These are phyloP conservation scores for Napeogenes inachia DNA, from an alignment of 2,888 invertebrate species.

Conservation along the genomic window DNA sequence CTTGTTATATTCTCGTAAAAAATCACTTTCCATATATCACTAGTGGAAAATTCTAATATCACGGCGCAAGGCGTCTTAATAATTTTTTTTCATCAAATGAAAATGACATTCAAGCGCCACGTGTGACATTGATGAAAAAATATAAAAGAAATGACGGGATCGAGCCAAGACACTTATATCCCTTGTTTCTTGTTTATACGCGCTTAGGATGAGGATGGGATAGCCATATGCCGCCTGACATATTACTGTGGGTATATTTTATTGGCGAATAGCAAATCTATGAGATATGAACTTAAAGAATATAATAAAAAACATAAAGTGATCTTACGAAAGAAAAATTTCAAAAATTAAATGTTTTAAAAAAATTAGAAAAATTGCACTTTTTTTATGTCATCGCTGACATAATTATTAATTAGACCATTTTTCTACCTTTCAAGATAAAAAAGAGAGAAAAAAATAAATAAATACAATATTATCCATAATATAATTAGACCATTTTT, in stretches of 20 bases:
- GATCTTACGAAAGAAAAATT: no score
- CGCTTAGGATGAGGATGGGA: constrained; percentile 22
- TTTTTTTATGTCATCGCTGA: no score
- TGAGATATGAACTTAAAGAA: not conserved
- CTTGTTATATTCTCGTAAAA: constrained; percentile 75
- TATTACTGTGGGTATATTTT: constrained; percentile 13
- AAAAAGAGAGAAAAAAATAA: no score
- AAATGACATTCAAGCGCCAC: constrained; percentile 77
- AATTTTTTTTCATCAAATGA: constrained; percentile 73
- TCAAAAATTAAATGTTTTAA: no score
- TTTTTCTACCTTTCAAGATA: no score
- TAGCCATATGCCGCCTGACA: constrained; percentile 21
- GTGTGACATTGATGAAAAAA: constrained; percentile 78
- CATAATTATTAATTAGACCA: no score
- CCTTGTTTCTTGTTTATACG: constrained; percentile 29
- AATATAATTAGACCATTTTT: not conserved
- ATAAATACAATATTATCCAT: not conserved
- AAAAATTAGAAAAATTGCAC: no score
- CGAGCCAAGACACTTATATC: constrained; percentile 41
- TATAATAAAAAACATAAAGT: not conserved
- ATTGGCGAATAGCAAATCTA: not conserved
- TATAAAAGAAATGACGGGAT: constrained; percentile 73
- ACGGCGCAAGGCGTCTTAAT: constrained; percentile 66
- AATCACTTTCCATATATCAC: constrained; percentile 77
- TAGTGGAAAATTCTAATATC: constrained; percentile 75